A percentile compares a stretch with the other conserved stretches of the same genome.
Conservation (phyloP, 2,113 vertebrate species). For the Sinosuthora webbiana region DNA sequence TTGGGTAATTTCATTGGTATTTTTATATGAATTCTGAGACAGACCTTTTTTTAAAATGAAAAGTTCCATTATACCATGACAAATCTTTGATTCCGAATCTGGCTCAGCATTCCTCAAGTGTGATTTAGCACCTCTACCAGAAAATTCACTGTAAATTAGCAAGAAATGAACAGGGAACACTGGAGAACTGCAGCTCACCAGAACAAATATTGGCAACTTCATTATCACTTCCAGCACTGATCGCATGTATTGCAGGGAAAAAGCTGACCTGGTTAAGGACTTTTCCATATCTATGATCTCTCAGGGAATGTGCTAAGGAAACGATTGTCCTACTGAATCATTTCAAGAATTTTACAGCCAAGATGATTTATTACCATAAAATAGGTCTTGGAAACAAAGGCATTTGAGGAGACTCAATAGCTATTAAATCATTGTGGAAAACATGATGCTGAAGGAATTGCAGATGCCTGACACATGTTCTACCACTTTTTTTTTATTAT, state of each 20-base stretch:
- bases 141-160: not conserved
- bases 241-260: not conserved
- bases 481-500: not conserved
- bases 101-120: not conserved
- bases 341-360: constrained; percentile 49
- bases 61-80: not conserved
- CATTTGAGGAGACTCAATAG: constrained; percentile 33
- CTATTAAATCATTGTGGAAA: constrained; percentile 60
- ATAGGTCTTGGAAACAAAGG: constrained; percentile 36
- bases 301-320: constrained; percentile 20
- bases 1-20: not conserved
- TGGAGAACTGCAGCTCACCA: not conserved
- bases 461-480: constrained; percentile 52
- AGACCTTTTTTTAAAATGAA: not conserved
- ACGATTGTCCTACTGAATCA: constrained; percentile 34
- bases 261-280: not conserved
- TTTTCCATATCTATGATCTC: constrained; percentile 9
- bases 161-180: not conserved
- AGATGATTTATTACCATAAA: constrained; percentile 42
- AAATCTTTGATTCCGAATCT: not conserved
- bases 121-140: not conserved
- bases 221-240: not conserved
- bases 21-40: not conserved
- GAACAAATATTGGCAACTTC: not conserved
- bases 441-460: constrained; percentile 50